A percentile compares a stretch with the other conserved stretches of the same genome.
phyloP scores from a whole-genome alignment of 2,797 vertebrate genomes.

The Tangara arthus region DNA sequence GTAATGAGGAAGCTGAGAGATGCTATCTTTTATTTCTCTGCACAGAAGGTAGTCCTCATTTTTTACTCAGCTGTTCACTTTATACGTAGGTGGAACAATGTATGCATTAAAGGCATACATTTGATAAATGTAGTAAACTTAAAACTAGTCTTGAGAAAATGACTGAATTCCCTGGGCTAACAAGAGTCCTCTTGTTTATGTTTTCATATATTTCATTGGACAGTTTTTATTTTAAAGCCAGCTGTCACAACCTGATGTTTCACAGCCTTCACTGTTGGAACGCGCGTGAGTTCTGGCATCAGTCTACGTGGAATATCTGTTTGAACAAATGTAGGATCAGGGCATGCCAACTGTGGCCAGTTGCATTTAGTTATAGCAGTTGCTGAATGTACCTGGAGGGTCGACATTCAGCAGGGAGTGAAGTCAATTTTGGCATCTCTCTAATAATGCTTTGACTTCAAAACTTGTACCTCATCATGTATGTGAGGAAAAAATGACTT shows the following conservation, averaged over 20 bases:
- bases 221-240: conserved; percentile 60
- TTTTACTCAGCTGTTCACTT: not conserved
- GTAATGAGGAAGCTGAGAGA: not conserved
- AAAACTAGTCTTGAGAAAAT: conserved; percentile 34
- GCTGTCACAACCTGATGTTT: conserved; percentile 65
- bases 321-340: conserved; percentile 24
- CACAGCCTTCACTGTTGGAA: conserved; percentile 55
- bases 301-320: conserved; percentile 11
- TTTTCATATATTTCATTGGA: conserved; percentile 59
- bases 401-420: not conserved
- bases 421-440: conserved; percentile 32
- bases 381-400: conserved; percentile 38
- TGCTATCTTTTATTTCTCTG: not conserved
- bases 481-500: not conserved
- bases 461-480: not conserved
- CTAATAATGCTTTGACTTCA: conserved; percentile 5
- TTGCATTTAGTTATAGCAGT: conserved; percentile 43
- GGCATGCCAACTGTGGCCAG: conserved; percentile 26
- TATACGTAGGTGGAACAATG: not conserved
- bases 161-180: conserved; percentile 11
- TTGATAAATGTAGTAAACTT: not conserved
- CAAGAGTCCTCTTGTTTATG: conserved; percentile 54
- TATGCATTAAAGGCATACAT: not conserved
- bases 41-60: not conserved
- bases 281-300: conserved; percentile 39